These are phyloP conservation scores for Patella ulyssiponensis DNA, from an alignment of 2,888 invertebrate species.

Conservation along the genomic window DNA sequence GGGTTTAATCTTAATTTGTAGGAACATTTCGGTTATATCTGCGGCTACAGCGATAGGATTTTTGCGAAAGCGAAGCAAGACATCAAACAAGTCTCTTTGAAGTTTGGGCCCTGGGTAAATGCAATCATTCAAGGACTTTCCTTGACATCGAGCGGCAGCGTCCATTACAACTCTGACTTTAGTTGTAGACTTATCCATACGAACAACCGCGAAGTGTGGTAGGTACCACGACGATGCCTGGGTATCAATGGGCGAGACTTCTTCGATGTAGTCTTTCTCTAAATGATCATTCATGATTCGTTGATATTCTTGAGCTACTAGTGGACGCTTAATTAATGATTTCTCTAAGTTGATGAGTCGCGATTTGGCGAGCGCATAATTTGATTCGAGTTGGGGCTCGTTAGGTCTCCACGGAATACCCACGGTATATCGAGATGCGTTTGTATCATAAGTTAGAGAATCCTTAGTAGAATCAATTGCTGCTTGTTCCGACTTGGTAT, in stretches of 20 bases:
- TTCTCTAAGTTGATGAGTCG: not conserved
- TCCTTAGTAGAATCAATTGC: not conserved
- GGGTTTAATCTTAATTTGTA: not conserved
- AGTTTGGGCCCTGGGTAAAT: not conserved
- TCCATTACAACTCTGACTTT: conserved; percentile 4
- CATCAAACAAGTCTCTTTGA: not conserved
- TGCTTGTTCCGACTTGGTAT: not conserved
- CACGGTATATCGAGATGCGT: not conserved
- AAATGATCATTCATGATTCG: not conserved
- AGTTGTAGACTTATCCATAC: not conserved
- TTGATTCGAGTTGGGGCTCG: not conserved
- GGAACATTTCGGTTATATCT: conserved; percentile 5
- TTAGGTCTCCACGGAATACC: conserved; percentile 2
- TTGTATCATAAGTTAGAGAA: not conserved
- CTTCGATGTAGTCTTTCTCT: not conserved
- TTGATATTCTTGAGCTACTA: not conserved
- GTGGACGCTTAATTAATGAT: conserved; percentile 1
- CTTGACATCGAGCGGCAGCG: not conserved
- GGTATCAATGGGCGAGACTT: too few relatives aligned
- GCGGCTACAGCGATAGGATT: not conserved
- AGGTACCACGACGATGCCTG: too few relatives aligned
- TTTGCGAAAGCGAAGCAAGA: not conserved
- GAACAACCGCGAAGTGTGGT: conserved; percentile 9
- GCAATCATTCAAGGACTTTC: too few relatives aligned
- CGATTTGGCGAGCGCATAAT: not conserved